A percentile compares a stretch with the other conserved stretches of the same genome.
Conservation (phyloP, 2,113 vertebrate species). For the Lamprologus callipterus region DNA sequence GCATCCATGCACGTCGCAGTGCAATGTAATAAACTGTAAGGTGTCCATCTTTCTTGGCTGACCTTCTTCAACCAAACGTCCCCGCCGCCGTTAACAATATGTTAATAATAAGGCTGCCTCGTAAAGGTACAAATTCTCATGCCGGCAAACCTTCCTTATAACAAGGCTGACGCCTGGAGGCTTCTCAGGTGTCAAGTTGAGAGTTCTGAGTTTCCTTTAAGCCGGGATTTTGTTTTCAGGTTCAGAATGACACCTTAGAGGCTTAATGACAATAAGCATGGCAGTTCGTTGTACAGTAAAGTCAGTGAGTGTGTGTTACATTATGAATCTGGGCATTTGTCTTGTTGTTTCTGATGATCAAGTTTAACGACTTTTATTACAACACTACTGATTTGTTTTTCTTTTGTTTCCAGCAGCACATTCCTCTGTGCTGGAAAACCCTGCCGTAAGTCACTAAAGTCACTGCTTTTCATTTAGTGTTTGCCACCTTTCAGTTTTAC, state of each 20-base stretch:
- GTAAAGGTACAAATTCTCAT: background rate
- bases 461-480: background rate
- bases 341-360: background rate
- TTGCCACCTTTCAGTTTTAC: background rate
- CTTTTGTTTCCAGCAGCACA: background rate
- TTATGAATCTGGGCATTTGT: background rate
- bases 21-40: background rate
- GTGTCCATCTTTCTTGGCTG: background rate
- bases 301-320: background rate
- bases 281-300: background rate
- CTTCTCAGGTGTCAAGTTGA: background rate
- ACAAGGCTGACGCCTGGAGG: background rate
- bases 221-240: background rate
- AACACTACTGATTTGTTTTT: background rate
- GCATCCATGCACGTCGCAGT: background rate
- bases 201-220: background rate
- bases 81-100: background rate
- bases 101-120: background rate
- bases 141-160: background rate
- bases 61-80: background rate
- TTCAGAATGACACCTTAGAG: background rate
- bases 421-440: background rate
- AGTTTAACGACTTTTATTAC: background rate
- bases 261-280: background rate
- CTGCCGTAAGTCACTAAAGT: background rate